Conservation (phyloP, 2,888 invertebrate species). For the Agelastica alni region DNA sequence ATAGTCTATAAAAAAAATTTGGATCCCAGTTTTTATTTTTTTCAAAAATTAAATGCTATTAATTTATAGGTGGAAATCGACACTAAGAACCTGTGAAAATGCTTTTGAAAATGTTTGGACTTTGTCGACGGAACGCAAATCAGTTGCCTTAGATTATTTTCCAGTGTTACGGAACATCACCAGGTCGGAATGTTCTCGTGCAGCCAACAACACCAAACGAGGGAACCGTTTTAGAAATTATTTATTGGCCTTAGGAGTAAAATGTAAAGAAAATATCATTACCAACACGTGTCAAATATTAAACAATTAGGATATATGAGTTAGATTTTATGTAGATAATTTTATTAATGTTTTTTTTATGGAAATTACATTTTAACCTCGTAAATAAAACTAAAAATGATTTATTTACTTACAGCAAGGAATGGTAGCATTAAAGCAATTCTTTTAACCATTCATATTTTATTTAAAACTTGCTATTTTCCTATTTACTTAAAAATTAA, state of each 20-base stretch:
- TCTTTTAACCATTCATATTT: no score
- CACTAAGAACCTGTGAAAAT: slow-evolving; percentile 50
- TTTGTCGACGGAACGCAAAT: slow-evolving; percentile 59
- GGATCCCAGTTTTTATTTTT: no score
- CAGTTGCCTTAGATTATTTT: slow-evolving; percentile 70
- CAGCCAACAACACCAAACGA: slow-evolving; percentile 64
- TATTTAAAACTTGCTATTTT: no score
- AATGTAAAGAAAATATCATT: slow-evolving; percentile 22
- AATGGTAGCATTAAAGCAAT: no score
- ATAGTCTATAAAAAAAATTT: no score
- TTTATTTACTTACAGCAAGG: no score
- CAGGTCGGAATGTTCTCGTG: slow-evolving; percentile 67
- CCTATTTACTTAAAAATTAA: no score
- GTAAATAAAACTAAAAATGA: no score
- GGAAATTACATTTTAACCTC: no score
- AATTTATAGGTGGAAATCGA: slow-evolving; percentile 56
- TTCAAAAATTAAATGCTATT: no score
- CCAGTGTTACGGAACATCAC: slow-evolving; percentile 71
- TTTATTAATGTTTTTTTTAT: no score
- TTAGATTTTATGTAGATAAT: neutral
- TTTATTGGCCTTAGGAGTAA: slow-evolving; percentile 51
- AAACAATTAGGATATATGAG: neutral
- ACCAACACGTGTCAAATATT: slow-evolving; percentile 30
- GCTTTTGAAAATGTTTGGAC: slow-evolving; percentile 61
- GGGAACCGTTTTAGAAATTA: slow-evolving; percentile 80